Conservation (phyloP, 2,797 vertebrate species). For the Vultur gryphus region DNA sequence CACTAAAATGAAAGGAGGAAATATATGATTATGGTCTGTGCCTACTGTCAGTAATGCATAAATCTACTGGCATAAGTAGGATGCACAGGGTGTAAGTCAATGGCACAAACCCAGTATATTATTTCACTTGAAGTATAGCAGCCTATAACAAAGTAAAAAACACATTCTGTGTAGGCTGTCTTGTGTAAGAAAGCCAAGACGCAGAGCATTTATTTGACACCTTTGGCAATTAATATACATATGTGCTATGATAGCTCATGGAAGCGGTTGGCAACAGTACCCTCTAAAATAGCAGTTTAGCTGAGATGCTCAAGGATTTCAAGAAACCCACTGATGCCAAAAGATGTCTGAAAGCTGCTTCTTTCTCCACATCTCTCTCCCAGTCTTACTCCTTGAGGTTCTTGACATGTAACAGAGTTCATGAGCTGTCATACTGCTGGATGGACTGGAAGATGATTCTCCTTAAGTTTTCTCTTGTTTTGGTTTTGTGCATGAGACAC, state of each 20-base stretch:
- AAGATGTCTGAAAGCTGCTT: background rate
- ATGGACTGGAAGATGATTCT: background rate
- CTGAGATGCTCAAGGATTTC: background rate
- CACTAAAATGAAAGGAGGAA: background rate
- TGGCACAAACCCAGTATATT: background rate
- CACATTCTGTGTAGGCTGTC: background rate
- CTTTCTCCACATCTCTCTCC: background rate
- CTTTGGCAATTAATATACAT: constrained; percentile 31
- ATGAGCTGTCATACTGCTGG: background rate
- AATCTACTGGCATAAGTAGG: background rate
- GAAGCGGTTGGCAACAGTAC: background rate
- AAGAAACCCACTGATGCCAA: background rate
- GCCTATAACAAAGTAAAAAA: background rate
- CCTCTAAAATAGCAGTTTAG: background rate
- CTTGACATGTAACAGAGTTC: background rate
- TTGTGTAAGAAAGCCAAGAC: constrained; percentile 18
- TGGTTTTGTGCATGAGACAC: background rate
- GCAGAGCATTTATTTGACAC: background rate
- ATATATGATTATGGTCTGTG: background rate
- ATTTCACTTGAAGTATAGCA: background rate
- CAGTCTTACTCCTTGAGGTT: background rate
- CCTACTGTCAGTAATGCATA: background rate
- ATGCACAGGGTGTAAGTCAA: background rate
- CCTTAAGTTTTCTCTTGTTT: background rate
- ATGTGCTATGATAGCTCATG: constrained; percentile 1